Conservation (phyloP, 2,797 vertebrate genomes). For the Amniataba percoides region DNA sequence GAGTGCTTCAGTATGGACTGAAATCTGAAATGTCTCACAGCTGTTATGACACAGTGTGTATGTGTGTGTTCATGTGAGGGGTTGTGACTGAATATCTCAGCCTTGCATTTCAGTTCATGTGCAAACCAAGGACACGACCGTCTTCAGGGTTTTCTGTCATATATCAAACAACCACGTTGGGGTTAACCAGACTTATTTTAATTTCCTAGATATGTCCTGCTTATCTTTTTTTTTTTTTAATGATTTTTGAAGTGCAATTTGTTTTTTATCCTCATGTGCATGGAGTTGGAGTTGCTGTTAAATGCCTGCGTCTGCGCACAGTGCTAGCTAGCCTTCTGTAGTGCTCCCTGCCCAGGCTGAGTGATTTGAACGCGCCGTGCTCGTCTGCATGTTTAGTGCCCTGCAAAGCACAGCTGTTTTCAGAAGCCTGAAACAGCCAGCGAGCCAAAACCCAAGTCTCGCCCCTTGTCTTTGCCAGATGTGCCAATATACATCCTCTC, state of each 20-base stretch:
- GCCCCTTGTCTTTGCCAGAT: constrained; percentile 72
- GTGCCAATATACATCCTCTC: constrained; percentile 79
- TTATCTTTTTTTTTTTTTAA: constrained; percentile 26
- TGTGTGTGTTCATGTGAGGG: constrained; percentile 16
- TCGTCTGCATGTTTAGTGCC: constrained; percentile 71
- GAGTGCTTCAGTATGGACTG: constrained; percentile 29
- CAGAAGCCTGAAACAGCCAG: constrained; percentile 53
- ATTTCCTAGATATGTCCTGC: constrained; percentile 35
- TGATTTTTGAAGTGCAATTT: constrained; percentile 77
- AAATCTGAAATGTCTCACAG: constrained; percentile 34
- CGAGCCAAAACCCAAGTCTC: constrained; percentile 66
- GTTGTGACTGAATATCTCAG: constrained; percentile 44
- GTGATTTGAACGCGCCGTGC: constrained; percentile 46
- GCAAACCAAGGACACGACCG: constrained; percentile 46
- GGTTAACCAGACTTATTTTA: constrained; percentile 44
- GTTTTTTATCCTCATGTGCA: constrained; percentile 50
- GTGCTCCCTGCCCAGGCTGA: constrained; percentile 54
- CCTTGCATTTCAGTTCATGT: constrained; percentile 47
- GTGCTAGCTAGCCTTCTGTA: constrained; percentile 63
- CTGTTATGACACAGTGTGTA: constrained; percentile 24
- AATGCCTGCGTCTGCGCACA: constrained; percentile 64
- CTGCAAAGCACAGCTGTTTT: constrained; percentile 65
- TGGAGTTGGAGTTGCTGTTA: constrained; percentile 69
- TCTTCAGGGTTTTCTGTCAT: constrained; percentile 45
- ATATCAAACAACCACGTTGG: constrained; percentile 40